A percentile compares a stretch with the other conserved stretches of the same genome.
These are phyloP conservation scores for Typhlomys cinereus DNA, from an alignment of 2,113 vertebrate species.

Conservation along the genomic window DNA sequence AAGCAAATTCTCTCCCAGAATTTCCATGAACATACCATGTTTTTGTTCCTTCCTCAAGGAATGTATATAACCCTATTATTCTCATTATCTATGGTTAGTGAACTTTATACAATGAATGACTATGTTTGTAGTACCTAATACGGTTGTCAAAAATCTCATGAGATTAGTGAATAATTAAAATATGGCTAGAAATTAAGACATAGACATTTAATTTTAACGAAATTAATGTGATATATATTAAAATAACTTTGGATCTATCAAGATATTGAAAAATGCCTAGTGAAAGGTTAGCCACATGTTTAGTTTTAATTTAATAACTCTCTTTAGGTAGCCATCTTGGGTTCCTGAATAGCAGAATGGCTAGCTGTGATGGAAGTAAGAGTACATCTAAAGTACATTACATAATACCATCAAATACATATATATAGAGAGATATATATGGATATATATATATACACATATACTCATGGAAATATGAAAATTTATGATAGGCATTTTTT, in stretches of 20 bases:
- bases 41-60: too few species aligned
- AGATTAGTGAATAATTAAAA: background rate
- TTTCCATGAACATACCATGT: too few species aligned
- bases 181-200: background rate
- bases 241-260: background rate
- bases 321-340: background rate
- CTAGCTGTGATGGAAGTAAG: background rate
- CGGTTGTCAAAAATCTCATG: too few species aligned
- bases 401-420: background rate
- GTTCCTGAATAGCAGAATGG: background rate
- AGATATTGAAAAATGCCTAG: background rate
- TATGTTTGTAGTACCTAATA: too few species aligned
- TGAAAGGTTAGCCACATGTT: too few species aligned
- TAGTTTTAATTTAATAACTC: conserved; percentile 7
- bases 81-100: too few species aligned
- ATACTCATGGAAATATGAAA: background rate
- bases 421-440: background rate
- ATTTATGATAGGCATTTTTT: background rate
- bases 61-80: too few species aligned
- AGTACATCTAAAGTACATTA: background rate
- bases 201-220: conserved; percentile 39
- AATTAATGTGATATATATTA: background rate
- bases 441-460: background rate
- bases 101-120: too few species aligned
- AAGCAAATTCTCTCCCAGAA: too few species aligned